These are phyloP conservation scores for Sitophilus oryzae DNA, from an alignment of 1,140 invertebrate genomes.

Conservation along the genomic window DNA sequence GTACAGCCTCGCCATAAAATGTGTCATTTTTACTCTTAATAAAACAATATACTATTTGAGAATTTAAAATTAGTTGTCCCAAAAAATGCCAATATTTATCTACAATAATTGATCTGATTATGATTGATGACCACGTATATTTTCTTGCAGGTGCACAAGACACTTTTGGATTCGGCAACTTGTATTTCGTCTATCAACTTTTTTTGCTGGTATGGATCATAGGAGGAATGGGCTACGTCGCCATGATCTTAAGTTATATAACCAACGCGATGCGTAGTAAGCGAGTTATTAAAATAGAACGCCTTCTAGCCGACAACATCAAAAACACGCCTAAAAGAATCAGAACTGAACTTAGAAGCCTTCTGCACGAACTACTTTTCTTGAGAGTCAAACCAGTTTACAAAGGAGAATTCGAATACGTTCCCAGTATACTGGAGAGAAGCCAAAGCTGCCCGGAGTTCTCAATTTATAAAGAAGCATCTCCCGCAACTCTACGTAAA, in stretches of 20 bases:
- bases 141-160: conserved; percentile 49
- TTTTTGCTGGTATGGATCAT: conserved; percentile 80
- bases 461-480: conserved; percentile 47
- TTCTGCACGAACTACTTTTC: conserved; percentile 39
- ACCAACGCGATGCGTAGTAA: conserved; percentile 68
- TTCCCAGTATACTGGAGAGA: conserved; percentile 36
- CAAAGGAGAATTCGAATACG: conserved; percentile 43
- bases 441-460: conserved; percentile 58
- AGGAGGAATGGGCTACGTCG: conserved; percentile 82
- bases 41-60: too few relatives aligned
- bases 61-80: too few relatives aligned
- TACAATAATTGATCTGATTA: not conserved
- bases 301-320: conserved; percentile 65
- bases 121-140: not conserved
- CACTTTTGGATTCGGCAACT: conserved; percentile 45
- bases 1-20: too few relatives aligned
- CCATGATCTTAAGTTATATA: conserved; percentile 88
- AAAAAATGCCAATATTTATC: not conserved
- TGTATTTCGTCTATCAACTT: conserved; percentile 64
- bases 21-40: too few relatives aligned
- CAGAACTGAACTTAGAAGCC: conserved; percentile 58
- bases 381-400: conserved; percentile 48
- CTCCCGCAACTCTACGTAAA: conserved; percentile 50
- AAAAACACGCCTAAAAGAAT: conserved; percentile 73
- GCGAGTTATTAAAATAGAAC: conserved; percentile 65